Evolutionary conservation across 2,113 vertebrate species (phyloP).

Genomic region (Leucopternis melanops): DNA sequence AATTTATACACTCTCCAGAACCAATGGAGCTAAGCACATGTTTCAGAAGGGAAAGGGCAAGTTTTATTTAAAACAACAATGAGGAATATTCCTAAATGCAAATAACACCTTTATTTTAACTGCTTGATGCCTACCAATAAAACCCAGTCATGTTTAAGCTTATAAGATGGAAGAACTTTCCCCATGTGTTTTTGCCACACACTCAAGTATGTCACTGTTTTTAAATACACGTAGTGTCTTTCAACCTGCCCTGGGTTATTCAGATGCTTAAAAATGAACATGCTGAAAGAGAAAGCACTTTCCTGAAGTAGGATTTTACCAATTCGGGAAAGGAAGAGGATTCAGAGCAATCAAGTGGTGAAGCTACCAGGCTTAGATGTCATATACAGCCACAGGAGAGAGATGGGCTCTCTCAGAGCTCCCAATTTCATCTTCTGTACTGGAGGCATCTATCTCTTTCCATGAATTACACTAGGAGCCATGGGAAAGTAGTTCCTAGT

Average conservation of each 20-base stretch:
- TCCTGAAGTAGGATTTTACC: neutral
- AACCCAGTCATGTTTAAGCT: neutral
- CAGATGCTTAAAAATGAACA: neutral
- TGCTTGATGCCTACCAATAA: neutral
- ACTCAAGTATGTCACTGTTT: neutral
- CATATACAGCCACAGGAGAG: neutral
- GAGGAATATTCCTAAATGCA: neutral
- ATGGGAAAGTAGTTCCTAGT: neutral
- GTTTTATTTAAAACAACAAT: neutral
- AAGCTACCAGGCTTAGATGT: neutral
- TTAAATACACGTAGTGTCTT: neutral
- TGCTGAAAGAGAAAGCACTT: neutral
- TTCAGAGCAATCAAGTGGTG: neutral
- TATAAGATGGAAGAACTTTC: neutral
- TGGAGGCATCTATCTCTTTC: neutral
- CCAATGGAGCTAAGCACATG: neutral
- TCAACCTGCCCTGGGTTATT: neutral
- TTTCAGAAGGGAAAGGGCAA: neutral
- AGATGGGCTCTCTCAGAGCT: neutral
- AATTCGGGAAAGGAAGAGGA: neutral
- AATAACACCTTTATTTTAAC: neutral
- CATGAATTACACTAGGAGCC: neutral
- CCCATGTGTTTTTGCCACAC: neutral
- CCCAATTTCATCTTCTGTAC: neutral
- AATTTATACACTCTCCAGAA: conserved; percentile 4